Base-by-base conservation (phyloP, 2,797 vertebrate species). In the Mormyrops attenuatus region DNA sequence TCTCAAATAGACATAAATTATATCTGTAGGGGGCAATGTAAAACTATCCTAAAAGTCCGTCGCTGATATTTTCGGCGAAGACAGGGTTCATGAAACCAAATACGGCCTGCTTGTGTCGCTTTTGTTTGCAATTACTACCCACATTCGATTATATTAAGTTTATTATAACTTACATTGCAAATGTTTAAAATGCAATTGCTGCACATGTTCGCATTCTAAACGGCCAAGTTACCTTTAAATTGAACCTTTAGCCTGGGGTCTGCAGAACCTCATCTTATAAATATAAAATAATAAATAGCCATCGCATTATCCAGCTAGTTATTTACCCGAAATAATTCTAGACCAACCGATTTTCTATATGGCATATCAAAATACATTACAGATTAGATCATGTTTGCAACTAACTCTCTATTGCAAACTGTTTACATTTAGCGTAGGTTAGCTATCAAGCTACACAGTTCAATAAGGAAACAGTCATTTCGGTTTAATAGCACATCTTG, bases 371-470 rank as follows among this genome's bases (percentile, higher is more conserved):
- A 44, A 80, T 44, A 20, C 73, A 41, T 80, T 44, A 44, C 73
- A 44, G 38, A 80, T 41, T 44, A 17, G 38, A 44, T 7, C 38
- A 41, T 80, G 34, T 44, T 44, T 7, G 41, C 38, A 20, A n/a
- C 41, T 41, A 44, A 34, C 66, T 73, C 66, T 15, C 73, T 41
- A 80, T 44, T 7, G 5, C 17, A 41, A n/a, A 80, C 15, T 80
- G 73, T 44, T 80, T 80, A 80, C 73, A 80, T 20, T 80, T 80
- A 80, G 38, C 73, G 73, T n/a, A 80, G 73, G 6, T 80, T 80
- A 80, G 73, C 73, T 44, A 80, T 80, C 73, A 44, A 80, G 73
- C 73, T 80, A 80, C 41, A 44, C 41, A 44, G 41, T 20, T 41
- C 15, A 44, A 80, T 20, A 30, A 13, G 30, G 30, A 69, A 34